Percentiles rank a stretch among this genome's conserved stretches.
Evolutionary conservation across 2,113 vertebrate species (phyloP).

Genomic region (Pseudolaguvia tuberculata): DNA sequence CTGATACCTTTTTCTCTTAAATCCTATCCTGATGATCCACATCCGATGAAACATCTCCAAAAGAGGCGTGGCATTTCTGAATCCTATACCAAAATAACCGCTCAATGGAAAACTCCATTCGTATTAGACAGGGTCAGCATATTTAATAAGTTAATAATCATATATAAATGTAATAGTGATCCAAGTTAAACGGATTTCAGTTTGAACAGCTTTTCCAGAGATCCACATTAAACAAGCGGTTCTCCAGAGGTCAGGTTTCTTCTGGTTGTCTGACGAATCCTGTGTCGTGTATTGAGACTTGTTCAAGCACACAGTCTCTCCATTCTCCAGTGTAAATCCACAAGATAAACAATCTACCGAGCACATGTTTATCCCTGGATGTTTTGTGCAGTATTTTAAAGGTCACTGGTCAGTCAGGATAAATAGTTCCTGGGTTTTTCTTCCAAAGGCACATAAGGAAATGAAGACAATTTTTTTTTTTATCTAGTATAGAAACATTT

Average conservation of each 20-base stretch:
- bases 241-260: background rate
- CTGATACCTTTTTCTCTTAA: background rate
- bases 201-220: background rate
- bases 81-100: background rate
- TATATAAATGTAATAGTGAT: background rate
- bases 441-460: too few species aligned
- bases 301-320: background rate
- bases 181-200: background rate
- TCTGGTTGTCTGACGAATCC: background rate
- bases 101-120: background rate
- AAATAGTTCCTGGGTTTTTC: background rate
- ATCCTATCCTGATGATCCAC: background rate
- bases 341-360: slow-evolving; percentile 21
- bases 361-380: slow-evolving; percentile 9
- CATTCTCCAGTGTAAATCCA: slow-evolving; percentile 22
- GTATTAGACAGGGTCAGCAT: background rate
- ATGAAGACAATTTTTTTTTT: too few species aligned
- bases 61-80: background rate
- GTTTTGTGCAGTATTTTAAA: slow-evolving; percentile 13
- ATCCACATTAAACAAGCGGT: background rate
- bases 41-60: too few species aligned
- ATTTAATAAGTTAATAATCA: background rate
- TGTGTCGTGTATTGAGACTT: too few species aligned
- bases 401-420: background rate
- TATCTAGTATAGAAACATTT: background rate